Conservation (phyloP, 2,888 invertebrate genomes). For the Pycnomerus fuliginosus region DNA sequence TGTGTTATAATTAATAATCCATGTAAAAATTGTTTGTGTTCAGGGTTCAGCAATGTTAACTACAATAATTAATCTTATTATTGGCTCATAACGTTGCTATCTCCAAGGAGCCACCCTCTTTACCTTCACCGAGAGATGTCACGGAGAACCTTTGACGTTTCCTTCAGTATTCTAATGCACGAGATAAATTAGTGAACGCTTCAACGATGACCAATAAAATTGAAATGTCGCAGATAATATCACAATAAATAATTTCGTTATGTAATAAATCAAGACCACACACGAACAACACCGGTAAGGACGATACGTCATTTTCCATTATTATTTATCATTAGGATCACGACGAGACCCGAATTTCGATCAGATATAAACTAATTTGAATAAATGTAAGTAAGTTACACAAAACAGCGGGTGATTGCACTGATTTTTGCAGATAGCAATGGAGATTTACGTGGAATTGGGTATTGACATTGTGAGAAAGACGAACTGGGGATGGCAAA, state of each 20-base stretch:
- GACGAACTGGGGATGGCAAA: conserved; percentile 43
- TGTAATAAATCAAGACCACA: conserved; percentile 22
- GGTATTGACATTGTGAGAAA: conserved; percentile 41
- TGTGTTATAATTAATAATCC: too few species aligned
- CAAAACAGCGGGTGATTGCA: conserved; percentile 2
- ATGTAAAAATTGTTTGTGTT: too few species aligned
- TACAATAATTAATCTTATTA: too few species aligned
- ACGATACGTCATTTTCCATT: conserved; percentile 6
- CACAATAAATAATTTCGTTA: conserved; percentile 12
- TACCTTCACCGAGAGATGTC: too few species aligned
- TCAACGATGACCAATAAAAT: conserved; percentile 12
- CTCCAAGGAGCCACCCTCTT: too few species aligned
- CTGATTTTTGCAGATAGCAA: conserved; percentile 20
- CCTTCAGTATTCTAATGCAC: too few species aligned
- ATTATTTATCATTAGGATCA: conserved; percentile 11
- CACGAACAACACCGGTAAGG: conserved; percentile 7
- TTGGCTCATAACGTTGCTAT: too few species aligned
- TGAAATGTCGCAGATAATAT: conserved; percentile 15
- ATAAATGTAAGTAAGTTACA: conserved; percentile 4
- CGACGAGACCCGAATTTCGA: conserved; percentile 7
- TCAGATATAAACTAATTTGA: conserved; percentile 9
- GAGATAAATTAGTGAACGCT: too few species aligned
- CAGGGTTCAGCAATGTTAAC: too few species aligned
- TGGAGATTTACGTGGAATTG: conserved; percentile 46
- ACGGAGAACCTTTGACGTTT: too few species aligned